Percentiles rank a stretch among this genome's conserved stretches.
Evolutionary conservation across 1,140 invertebrate genomes (phyloP).

Genomic region (Mizuhopecten yessoensis): DNA sequence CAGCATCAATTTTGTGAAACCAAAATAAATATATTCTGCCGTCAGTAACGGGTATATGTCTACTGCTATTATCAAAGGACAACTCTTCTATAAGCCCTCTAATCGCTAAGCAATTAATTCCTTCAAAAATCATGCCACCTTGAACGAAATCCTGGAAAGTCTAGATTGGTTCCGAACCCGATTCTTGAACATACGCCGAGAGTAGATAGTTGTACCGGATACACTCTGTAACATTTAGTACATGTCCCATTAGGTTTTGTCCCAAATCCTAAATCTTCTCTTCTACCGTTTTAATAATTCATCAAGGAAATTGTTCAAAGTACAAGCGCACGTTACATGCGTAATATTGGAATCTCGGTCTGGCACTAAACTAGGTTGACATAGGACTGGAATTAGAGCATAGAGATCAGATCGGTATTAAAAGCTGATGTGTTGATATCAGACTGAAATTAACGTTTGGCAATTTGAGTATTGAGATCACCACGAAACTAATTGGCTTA

Average conservation of each 20-base stretch:
- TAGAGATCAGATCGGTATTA: neutral
- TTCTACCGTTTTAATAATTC: constrained; percentile 6
- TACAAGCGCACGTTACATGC: too few relatives aligned
- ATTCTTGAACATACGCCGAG: neutral
- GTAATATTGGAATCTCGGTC: neutral
- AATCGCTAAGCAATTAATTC: neutral
- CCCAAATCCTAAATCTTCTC: neutral
- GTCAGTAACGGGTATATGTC: neutral
- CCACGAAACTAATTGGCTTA: too few relatives aligned
- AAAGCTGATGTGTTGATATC: neutral
- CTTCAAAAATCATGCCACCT: neutral
- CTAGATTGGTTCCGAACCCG: neutral
- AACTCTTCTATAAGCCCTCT: neutral
- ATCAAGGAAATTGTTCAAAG: constrained; percentile 8
- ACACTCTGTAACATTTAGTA: neutral
- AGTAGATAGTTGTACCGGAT: neutral
- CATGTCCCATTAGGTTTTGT: neutral
- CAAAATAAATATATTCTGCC: neutral
- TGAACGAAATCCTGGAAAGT: neutral
- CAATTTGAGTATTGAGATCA: too few relatives aligned
- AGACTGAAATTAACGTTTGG: too few relatives aligned
- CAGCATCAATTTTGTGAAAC: too few relatives aligned
- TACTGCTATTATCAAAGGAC: neutral
- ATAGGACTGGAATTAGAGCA: neutral
- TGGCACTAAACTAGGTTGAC: neutral